These are phyloP conservation scores for Otolemur crassicaudatus DNA, from an alignment of 2,797 vertebrate species.

Conservation along the genomic window DNA sequence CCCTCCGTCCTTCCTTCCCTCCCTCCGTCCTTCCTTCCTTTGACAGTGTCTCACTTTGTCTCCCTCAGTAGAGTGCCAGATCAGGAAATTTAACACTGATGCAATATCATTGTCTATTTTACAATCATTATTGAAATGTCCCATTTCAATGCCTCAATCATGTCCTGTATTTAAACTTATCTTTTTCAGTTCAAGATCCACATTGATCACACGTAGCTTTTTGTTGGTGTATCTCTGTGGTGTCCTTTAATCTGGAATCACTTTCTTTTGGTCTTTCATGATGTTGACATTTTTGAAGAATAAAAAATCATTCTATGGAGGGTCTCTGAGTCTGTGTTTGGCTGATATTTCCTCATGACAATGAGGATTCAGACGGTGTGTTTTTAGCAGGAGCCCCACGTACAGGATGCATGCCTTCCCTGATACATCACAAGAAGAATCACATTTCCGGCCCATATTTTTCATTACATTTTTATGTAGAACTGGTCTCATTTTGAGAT, in stretches of 20 bases:
- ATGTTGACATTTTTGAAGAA: background rate
- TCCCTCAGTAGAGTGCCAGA: background rate
- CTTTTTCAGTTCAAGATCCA: background rate
- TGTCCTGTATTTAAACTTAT: background rate
- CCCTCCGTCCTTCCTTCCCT: too few relatives aligned
- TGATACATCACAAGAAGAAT: background rate
- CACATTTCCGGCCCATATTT: background rate
- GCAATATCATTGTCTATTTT: background rate
- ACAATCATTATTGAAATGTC: background rate
- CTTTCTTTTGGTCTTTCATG: constrained; percentile 11
- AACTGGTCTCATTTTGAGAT: background rate
- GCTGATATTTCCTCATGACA: background rate
- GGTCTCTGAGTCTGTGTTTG: background rate
- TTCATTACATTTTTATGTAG: background rate
- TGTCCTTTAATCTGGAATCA: background rate
- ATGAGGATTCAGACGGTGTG: background rate
- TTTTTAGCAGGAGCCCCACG: background rate
- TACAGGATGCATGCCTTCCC: background rate
- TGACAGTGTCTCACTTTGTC: too few relatives aligned
- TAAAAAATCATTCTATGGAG: background rate
- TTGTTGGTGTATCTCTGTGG: background rate
- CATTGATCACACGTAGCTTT: background rate
- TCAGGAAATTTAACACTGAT: background rate
- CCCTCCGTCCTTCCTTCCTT: too few relatives aligned
- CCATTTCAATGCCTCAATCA: background rate